Evolutionary conservation across 2,113 vertebrate species (phyloP), one percentile per base, ranked within the genome.

Genomic region (Phylloscopus whistleri): DNA sequence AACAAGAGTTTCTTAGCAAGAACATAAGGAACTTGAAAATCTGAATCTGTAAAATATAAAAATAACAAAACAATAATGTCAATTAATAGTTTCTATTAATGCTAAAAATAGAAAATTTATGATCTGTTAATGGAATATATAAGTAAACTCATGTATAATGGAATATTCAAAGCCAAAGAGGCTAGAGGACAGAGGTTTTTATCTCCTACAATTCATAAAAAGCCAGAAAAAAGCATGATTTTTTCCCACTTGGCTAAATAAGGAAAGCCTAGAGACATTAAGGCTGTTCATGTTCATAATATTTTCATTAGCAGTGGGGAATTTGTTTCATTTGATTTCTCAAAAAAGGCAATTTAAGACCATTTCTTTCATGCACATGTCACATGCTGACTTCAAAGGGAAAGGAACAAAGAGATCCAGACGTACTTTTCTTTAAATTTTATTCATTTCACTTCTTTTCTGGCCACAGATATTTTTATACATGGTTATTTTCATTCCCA

Each of bases 281-380:
- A 72, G 28, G 6, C 17, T 53, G 48, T 87, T 94, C 73, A 75
- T 37, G 75, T 52, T 94, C 55, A 76, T 92, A 95, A 84, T 94
- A 81, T 70, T 88, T 96, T 96, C 68, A 56, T 84, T 83, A 89
- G 49, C 64, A 83, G 26, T 74, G 31, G 84, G 33, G 84, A 91
- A 89, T 48, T 92, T 90, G 14, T 7, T 87, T 96, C 23, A 69
- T 56, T 78, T 86, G 30, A 93, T 67, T 86, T 60, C 19, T 88
- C 69, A 62, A 95, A 91, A 94, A 64, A 66, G 92, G 68, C 20
- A 69, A n/a, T 88, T 96, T 76, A 93, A 73, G 39, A 76, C 28
- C 10, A 49, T 69, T 96, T 90, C 26, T 85, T 94, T 95, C 66
- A 87, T 74, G 37, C 13, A 14, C 31, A 37, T 67, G 20, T 91